phyloP scores from a whole-genome alignment of 64 coral and sea anemone genomes.

The Hydrozoanthus tunicans region DNA sequence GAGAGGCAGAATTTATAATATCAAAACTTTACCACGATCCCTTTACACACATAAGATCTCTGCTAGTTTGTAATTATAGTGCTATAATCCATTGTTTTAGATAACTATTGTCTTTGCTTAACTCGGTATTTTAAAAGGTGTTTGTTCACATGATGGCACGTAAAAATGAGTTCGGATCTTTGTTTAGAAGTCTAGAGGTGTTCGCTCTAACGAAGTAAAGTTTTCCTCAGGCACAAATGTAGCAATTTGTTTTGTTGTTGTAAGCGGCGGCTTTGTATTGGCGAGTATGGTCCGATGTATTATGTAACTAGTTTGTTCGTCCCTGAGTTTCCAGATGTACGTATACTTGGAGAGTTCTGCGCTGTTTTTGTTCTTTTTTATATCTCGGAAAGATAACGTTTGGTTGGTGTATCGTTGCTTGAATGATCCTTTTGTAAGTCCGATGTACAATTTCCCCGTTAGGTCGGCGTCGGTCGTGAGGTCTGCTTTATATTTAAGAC shows the following conservation, averaged over 20 bases:
- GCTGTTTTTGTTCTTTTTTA: constrained; percentile 39
- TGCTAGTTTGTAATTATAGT: too few relatives aligned
- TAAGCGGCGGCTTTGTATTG: constrained; percentile 13
- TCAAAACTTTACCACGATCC: too few relatives aligned
- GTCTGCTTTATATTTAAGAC: constrained; percentile 36
- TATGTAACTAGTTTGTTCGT: neutral
- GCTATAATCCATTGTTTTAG: too few relatives aligned
- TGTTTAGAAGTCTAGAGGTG: too few relatives aligned
- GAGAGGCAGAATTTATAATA: neutral
- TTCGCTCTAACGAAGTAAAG: too few relatives aligned
- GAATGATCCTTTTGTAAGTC: constrained; percentile 38
- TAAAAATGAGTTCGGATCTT: too few relatives aligned
- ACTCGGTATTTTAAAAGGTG: too few relatives aligned
- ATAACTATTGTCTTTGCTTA: too few relatives aligned
- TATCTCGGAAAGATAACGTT: constrained; percentile 50
- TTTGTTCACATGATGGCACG: too few relatives aligned
- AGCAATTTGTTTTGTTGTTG: neutral
- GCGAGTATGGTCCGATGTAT: constrained; percentile 32
- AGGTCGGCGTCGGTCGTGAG: constrained; percentile 6
- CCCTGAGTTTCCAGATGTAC: constrained; percentile 23
- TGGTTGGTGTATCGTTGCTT: constrained; percentile 44
- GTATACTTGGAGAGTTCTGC: constrained; percentile 33
- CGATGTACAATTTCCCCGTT: constrained; percentile 10
- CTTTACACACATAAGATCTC: too few relatives aligned
- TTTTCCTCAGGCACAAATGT: too few relatives aligned